Evolutionary conservation across 2,888 invertebrate genomes (phyloP).

Genomic region (Habrosyne pyritoides): DNA sequence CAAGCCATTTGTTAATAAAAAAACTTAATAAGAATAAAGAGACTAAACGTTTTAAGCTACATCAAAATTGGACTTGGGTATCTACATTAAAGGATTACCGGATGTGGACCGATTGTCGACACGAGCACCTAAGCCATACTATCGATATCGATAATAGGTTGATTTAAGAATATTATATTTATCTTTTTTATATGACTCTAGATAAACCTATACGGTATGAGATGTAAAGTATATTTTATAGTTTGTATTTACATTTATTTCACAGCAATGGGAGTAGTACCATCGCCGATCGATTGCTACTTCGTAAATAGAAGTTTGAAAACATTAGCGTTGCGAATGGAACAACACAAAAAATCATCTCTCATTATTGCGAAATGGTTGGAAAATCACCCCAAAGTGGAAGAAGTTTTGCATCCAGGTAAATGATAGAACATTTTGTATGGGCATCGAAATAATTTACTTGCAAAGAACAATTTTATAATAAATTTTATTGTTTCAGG

Average conservation of each 20-base stretch:
- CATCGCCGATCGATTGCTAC: constrained; percentile 98
- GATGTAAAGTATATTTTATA: constrained; percentile 12
- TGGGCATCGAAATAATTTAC: no score
- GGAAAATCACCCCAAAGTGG: constrained; percentile 90
- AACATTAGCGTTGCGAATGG: constrained; percentile 96
- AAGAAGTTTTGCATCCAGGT: constrained; percentile 93
- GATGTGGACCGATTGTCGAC: neutral
- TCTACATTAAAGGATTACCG: neutral
- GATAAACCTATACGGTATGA: neutral
- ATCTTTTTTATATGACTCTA: neutral
- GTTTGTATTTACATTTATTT: constrained; percentile 31
- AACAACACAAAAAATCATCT: constrained; percentile 92
- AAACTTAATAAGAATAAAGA: no score
- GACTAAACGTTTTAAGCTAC: no score
- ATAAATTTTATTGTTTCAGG: constrained; percentile 70
- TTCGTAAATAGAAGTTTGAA: constrained; percentile 96
- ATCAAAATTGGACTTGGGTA: neutral
- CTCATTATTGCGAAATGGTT: constrained; percentile 91
- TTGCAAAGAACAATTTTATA: neutral
- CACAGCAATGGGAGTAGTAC: constrained; percentile 94
- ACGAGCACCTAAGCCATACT: neutral
- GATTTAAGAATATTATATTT: neutral
- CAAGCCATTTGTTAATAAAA: no score
- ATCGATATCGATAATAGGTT: neutral
- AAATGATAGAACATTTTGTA: no score